Evolutionary conservation across 2,888 invertebrate species (phyloP).

Genomic region (Pammene aurita): DNA sequence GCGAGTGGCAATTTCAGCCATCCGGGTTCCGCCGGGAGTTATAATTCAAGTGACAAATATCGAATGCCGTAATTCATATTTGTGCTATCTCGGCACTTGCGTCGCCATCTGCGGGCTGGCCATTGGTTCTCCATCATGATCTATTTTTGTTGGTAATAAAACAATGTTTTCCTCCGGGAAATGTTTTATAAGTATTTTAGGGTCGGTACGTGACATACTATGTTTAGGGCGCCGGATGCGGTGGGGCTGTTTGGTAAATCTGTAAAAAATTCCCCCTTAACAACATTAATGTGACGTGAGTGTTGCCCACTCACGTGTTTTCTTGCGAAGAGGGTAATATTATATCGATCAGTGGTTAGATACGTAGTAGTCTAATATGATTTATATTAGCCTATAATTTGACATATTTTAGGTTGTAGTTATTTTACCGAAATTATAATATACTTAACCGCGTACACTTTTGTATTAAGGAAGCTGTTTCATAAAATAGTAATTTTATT

Average conservation of each 20-base stretch:
- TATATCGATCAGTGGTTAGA: constrained; percentile 11
- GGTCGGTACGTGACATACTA: constrained; percentile 73
- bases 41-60: constrained; percentile 84
- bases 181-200: constrained; percentile 79
- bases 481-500: too few species aligned
- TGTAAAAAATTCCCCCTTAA: constrained; percentile 62
- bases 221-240: constrained; percentile 56
- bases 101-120: constrained; percentile 80
- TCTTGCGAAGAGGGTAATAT: not conserved
- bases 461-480: too few species aligned
- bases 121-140: constrained; percentile 83
- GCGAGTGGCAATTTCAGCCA: constrained; percentile 69
- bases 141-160: constrained; percentile 81
- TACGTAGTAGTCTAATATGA: not conserved
- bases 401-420: not conserved
- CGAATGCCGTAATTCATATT: constrained; percentile 82
- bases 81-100: constrained; percentile 79
- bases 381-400: not conserved
- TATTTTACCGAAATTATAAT: not conserved
- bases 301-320: constrained; percentile 25
- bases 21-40: constrained; percentile 76
- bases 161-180: constrained; percentile 79
- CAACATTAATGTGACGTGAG: constrained; percentile 33
- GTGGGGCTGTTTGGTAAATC: constrained; percentile 61
- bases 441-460: too few species aligned